phyloP scores from a whole-genome alignment of 2,113 vertebrate genomes.

The Amia ocellicauda region DNA sequence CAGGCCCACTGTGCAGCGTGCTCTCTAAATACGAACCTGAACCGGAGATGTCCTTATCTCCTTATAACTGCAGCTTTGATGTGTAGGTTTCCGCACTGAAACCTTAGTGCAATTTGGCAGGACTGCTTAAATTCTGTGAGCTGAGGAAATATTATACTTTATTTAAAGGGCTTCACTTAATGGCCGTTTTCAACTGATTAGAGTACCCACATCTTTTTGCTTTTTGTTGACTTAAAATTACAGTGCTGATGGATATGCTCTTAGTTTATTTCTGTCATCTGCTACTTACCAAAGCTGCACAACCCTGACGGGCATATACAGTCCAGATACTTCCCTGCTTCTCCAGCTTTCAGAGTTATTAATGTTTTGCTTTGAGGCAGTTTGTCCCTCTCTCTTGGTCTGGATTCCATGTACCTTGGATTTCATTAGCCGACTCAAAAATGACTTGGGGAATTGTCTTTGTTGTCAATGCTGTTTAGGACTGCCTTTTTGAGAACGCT shows the following conservation, averaged over 20 bases:
- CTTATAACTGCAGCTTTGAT: neutral
- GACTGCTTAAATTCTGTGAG: neutral
- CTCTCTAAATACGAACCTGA: neutral
- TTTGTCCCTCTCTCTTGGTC: neutral
- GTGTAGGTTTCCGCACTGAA: neutral
- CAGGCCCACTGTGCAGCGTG: neutral
- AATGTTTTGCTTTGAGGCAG: neutral
- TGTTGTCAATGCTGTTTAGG: neutral
- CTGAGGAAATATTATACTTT: neutral
- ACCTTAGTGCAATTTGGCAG: too few relatives aligned
- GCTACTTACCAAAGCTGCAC: neutral
- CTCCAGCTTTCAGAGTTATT: neutral
- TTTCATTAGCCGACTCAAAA: slow-evolving; percentile 2
- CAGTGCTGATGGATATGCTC: neutral
- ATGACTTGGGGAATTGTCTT: neutral
- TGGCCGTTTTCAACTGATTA: neutral
- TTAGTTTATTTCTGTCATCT: neutral
- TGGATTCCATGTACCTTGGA: too few relatives aligned
- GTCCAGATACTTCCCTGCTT: neutral
- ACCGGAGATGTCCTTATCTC: neutral
- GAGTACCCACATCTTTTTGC: neutral
- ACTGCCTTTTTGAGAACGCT: neutral
- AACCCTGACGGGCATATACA: neutral
- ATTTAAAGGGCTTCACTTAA: neutral
- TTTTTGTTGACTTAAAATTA: neutral